Percentiles rank a stretch among this genome's conserved stretches.
These are phyloP conservation scores for Drosophila baimaii DNA, from an alignment of 1,140 invertebrate genomes.

Conservation along the genomic window DNA sequence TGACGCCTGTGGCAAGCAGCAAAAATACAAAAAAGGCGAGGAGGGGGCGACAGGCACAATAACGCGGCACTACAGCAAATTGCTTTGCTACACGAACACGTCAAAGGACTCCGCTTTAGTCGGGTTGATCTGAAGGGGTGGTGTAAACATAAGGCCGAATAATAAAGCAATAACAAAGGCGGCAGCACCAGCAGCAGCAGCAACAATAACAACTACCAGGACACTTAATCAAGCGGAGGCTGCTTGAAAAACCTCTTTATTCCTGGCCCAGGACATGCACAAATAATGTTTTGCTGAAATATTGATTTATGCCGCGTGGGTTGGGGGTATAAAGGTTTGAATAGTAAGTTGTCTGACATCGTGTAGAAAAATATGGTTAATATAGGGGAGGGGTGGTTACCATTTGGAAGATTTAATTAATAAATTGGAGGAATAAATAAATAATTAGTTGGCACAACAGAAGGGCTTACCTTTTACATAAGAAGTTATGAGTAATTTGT, in stretches of 20 bases:
- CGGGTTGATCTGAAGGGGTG: conserved; percentile 47
- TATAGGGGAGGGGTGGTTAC: conserved; percentile 1
- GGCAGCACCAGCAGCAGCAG: conserved; percentile 25
- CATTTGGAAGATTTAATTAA: background rate
- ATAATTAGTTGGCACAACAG: no score
- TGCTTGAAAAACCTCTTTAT: conserved; percentile 55
- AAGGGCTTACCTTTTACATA: background rate
- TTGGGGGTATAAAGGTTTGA: background rate
- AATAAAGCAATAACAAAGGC: conserved; percentile 60
- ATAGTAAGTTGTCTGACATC: conserved; percentile 1
- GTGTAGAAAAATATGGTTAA: conserved; percentile 11
- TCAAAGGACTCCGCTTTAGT: conserved; percentile 48
- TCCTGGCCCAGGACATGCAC: conserved; percentile 12
- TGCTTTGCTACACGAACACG: conserved; percentile 71
- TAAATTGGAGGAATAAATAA: background rate
- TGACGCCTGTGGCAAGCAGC: conserved; percentile 63
- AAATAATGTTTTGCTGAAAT: conserved; percentile 40
- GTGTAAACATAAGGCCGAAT: conserved; percentile 71
- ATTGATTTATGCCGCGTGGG: conserved; percentile 20
- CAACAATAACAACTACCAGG: conserved; percentile 48
- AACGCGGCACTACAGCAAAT: conserved; percentile 71
- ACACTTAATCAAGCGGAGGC: conserved; percentile 67
- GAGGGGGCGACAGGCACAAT: conserved; percentile 43
- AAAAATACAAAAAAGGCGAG: conserved; percentile 29
- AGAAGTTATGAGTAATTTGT: no score